Evolutionary conservation across 2,797 vertebrate genomes (phyloP).

Genomic region (Xenops minutus): DNA sequence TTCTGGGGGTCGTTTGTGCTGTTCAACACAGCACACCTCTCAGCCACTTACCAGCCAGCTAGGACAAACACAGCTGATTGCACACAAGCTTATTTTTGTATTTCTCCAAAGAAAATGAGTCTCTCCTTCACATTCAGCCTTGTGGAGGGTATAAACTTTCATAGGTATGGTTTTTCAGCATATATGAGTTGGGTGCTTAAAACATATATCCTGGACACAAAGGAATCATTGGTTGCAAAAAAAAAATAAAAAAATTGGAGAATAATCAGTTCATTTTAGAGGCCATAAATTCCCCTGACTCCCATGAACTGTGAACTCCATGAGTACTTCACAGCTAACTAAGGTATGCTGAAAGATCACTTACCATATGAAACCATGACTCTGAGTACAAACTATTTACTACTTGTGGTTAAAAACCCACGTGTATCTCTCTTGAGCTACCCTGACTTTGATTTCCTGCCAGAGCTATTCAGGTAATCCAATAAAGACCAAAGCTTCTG

Average conservation of each 20-base stretch:
- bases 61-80: not conserved
- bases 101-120: not conserved
- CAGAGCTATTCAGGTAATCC: conserved; percentile 23
- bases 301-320: not conserved
- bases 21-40: not conserved
- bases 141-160: not conserved
- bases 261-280: not conserved
- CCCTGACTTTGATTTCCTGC: conserved; percentile 42
- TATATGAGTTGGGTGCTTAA: not conserved
- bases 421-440: not conserved
- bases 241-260: not conserved
- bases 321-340: not conserved
- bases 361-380: conserved; percentile 9
- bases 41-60: not conserved
- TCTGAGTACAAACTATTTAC: not conserved
- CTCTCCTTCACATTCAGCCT: not conserved
- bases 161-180: not conserved
- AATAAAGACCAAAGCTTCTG: conserved; percentile 36
- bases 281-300: not conserved
- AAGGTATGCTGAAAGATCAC: not conserved
- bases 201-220: not conserved
- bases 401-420: not conserved
- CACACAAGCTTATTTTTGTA: not conserved
- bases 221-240: not conserved
- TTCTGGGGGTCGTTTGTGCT: not conserved